Conservation (phyloP, 2,113 vertebrate genomes). For the Carassius carassius region DNA sequence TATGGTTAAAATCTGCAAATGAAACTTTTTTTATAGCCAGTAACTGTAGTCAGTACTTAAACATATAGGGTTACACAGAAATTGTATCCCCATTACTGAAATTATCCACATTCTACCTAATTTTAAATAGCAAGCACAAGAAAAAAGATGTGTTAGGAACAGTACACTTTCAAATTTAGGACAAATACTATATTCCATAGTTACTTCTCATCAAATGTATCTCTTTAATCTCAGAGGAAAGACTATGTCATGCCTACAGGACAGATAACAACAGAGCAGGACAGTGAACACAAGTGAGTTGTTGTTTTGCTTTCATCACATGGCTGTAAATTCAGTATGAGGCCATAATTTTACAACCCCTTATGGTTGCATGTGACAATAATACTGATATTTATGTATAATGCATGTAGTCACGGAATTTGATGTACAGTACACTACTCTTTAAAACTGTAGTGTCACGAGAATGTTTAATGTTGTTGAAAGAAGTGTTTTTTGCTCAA, state of each 20-base stretch:
- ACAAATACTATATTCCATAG: not conserved
- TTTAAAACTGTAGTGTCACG: not conserved
- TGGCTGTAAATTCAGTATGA: not conserved
- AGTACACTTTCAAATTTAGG: not conserved
- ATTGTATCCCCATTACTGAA: not conserved
- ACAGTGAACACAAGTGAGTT: not conserved
- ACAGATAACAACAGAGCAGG: not conserved
- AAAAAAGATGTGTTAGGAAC: not conserved
- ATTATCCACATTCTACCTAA: not conserved
- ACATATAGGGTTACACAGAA: not conserved
- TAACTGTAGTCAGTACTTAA: not conserved
- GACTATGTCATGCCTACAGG: not conserved
- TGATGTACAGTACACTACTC: not conserved
- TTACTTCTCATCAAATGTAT: conserved; percentile 5
- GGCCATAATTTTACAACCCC: not conserved
- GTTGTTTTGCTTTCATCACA: conserved; percentile 16
- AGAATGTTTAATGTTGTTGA: not conserved
- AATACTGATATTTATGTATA: not conserved
- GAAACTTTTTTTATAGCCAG: too few relatives aligned
- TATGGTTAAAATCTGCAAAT: not conserved
- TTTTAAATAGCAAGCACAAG: not conserved
- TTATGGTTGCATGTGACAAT: not conserved
- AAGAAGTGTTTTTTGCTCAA: not conserved
- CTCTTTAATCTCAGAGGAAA: not conserved
- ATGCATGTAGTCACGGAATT: not conserved